phyloP scores from a whole-genome alignment of 2,113 vertebrate genomes.

The Chauna torquata region DNA sequence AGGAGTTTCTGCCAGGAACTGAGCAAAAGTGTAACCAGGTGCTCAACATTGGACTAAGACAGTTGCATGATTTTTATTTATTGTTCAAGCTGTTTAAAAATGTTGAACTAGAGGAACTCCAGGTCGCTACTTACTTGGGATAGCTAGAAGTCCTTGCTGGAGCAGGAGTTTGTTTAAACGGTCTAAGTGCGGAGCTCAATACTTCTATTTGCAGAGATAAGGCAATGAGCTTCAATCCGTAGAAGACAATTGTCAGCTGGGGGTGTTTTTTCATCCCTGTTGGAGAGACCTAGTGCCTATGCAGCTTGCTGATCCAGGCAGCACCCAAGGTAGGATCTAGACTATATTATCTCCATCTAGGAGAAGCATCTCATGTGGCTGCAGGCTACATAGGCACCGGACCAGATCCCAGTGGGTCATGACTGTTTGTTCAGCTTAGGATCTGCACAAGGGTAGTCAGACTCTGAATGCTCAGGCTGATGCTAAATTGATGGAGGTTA shows the following conservation, averaged over 20 bases:
- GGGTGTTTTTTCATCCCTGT: neutral
- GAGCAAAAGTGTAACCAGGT: neutral
- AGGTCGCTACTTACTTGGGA: neutral
- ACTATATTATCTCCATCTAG: neutral
- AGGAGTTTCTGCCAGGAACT: neutral
- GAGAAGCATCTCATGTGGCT: neutral
- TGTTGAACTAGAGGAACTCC: neutral
- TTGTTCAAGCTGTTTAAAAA: neutral
- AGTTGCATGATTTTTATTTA: neutral
- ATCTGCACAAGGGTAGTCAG: rapidly evolving
- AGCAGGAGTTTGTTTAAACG: neutral
- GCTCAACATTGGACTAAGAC: neutral
- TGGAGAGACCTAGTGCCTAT: neutral
- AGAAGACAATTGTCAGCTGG: rapidly evolving
- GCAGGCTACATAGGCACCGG: neutral
- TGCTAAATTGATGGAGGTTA: neutral
- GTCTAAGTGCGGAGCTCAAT: neutral
- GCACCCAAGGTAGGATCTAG: neutral
- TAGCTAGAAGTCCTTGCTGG: neutral
- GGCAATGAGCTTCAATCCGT: neutral
- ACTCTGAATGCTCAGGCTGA: neutral
- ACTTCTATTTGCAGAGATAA: neutral
- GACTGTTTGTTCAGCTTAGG: neutral
- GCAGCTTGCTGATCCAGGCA: neutral
- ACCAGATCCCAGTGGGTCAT: neutral